Evolutionary conservation across 2,113 vertebrate species (phyloP), one percentile per base, ranked within the genome.

Genomic region (Nipponia nippon): DNA sequence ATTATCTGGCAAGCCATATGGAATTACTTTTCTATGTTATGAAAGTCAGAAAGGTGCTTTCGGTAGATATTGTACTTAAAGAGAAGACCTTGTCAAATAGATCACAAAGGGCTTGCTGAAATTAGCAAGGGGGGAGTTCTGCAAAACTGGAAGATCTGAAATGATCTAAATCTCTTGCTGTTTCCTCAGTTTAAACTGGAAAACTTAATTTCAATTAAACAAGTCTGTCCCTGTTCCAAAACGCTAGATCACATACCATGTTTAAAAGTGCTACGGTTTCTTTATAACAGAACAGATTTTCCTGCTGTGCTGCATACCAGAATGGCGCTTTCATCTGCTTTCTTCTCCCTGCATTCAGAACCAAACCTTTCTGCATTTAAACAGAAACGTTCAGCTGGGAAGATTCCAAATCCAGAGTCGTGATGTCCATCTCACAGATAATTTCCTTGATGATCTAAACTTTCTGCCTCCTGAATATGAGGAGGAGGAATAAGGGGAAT

Each of bases 321-420:
- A 97, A 96, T 77, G 94, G 89, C 67, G 95, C 27, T 53, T 97
- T 44, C 19, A 70, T 23, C 29, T 95, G 20, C 29, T 63, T 82
- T 83, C 83, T 30, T 65, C 8, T 56, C 89, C 7, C 27, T 83
- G 36, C 72, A 49, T 85, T 96, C 83, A 98, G 98, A 94, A 95
- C 40, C 97, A 98, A 87, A 50, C 69, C 2, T 98, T 98, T 75
- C 96, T 99, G 58, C 95, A 97, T 16, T 87, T 99, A n/a, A 99
- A 98, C 98, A 99, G 99, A 83, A 95, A 42, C 62, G 77, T 99
- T 38, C 98, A 99, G 56, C 83, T 99, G 65, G 99, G 98, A 96
- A 98, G 97, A 73, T 99, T 99, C 97, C 94, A 98, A 50, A 96
- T 99, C 97, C 97, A 98, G 66, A 98, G 93, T 61, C 97, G 97